Percentiles rank a stretch among this genome's conserved stretches.
These are phyloP conservation scores for Apolygus lucorum DNA, from an alignment of 1,140 invertebrate species.

Conservation along the genomic window DNA sequence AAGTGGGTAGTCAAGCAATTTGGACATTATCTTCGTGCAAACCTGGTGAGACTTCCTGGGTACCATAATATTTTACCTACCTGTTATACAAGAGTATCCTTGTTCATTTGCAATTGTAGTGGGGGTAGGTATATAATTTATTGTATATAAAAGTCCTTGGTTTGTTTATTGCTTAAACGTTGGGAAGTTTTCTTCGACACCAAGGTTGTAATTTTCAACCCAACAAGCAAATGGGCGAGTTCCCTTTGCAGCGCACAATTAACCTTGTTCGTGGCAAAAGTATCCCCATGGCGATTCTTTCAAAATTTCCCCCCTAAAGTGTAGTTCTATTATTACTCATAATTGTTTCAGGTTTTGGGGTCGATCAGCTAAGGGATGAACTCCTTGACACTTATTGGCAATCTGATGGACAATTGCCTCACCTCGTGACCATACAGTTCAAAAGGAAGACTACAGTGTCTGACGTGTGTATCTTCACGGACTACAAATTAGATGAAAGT, in stretches of 20 bases:
- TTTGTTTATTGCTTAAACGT: no score
- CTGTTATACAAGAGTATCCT: no score
- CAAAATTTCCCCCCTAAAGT: background rate
- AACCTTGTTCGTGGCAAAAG: no score
- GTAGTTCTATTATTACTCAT: conserved; percentile 20
- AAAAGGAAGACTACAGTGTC: conserved; percentile 88
- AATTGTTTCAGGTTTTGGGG: conserved; percentile 74
- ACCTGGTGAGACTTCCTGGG: conserved; percentile 54
- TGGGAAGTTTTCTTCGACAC: no score
- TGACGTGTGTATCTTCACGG: conserved; percentile 93
- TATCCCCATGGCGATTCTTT: background rate
- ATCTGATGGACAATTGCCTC: conserved; percentile 95
- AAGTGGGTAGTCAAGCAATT: conserved; percentile 93
- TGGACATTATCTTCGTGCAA: conserved; percentile 98
- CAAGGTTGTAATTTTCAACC: no score
- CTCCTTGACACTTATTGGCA: conserved; percentile 98
- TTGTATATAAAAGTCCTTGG: no score
- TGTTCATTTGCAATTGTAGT: no score
- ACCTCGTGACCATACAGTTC: conserved; percentile 97
- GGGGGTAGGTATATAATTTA: no score
- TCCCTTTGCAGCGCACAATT: no score
- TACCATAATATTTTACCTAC: no score
- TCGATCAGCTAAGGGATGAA: conserved; percentile 91
- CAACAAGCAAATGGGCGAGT: no score
- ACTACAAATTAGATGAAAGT: conserved; percentile 97